Base-by-base conservation (phyloP, 2,888 invertebrate genomes). In the Cremastinae sp. region DNA sequence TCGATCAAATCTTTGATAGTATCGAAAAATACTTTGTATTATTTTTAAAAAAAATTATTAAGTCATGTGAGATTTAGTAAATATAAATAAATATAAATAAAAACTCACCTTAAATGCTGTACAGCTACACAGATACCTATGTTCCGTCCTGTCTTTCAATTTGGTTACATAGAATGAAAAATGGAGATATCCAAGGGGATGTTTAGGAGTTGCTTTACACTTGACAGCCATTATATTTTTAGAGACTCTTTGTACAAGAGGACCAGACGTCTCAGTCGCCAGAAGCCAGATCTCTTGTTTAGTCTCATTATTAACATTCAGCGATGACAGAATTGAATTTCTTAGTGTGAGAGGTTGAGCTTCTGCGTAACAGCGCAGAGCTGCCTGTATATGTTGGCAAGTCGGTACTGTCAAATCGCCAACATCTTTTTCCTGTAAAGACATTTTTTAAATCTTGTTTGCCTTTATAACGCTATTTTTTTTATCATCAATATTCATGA, bases 211-310 rank as follows among this genome's bases (percentile, higher is more conserved):
- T 7, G 92, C 91, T 87, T 93, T 92, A 85, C 94, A 94, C 84
- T 93, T 94, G 0, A 94, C 94, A 56, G 93, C 94, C 93, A 95
- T 93, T 39, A 94, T 93, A 83, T 92, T 92, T 85, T 93, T 93
- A 0, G 94, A 93, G 22, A 95, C 93, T 80, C 94, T 90, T 87
- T 95, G 94, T 2, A 95, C 94, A 14, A 94, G 87, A 0, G 93
- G 93, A 4, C 91, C 91, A 2, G 92, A 91, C 1, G 92, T 92
- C 84, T 93, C 93, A 7, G 92, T 92, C 1, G 92, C 92, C 72
- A 94, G 85, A 16, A 91, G 84, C 91, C 92, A 93, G 53, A 94
- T 91, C 73, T 92, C 92, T 86, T 91, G 89, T 83, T 93, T 93
- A 16, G 92, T 91, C 79, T 93, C 92, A 79, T 91, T 90, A 59